Evolutionary conservation across 1,140 invertebrate genomes (phyloP), one percentile per base, ranked within the genome.

Genomic region (Drosophila insularis): DNA sequence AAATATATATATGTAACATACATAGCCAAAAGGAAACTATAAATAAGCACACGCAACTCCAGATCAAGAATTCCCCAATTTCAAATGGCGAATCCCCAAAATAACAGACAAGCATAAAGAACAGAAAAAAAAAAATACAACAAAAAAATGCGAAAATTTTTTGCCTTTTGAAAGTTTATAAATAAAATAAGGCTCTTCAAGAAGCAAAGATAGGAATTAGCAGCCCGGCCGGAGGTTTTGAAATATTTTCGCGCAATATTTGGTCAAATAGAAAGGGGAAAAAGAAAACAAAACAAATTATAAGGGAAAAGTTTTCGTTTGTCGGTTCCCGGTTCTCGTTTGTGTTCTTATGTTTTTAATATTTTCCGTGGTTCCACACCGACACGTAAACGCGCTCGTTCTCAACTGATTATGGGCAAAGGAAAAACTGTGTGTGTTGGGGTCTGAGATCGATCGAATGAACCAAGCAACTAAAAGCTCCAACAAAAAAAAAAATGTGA

Each of bases 41-140:
- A 84, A 87, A 87, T 89, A 89, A 74, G 31, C 69, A 68, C 66
- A 46, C 55, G 70, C 72, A 80, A 74, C 69, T 78, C 78, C 65
- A 81, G 82, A 68, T 64, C 55, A 71, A 67, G 67, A 70, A 56
- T 74, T 67, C 64, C 68, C 54, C 50, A 70, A 66, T 71, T 72
- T 65, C 63, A 81, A 86, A 84, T 77, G 63, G 55, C 75, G 71
- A 89, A 87, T 87, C 64, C 64, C 61, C 63, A 50, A 74, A 74
- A 75, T 55, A 50, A 58, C 35, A 56, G 53, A 65, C 43, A 19
- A 56, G 17, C 27, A 27, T 27, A 40, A 13, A 10, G 4, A 40
- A 40, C 39, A 10, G n/a, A 40, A 11, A 21, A 46, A 53, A 6
- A 65, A 54, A 63, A 56, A 43, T 40, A 39, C 1, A 21, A 21